Evolutionary conservation across 2,113 vertebrate species (phyloP).

Genomic region (Grammomys dolichurus): DNA sequence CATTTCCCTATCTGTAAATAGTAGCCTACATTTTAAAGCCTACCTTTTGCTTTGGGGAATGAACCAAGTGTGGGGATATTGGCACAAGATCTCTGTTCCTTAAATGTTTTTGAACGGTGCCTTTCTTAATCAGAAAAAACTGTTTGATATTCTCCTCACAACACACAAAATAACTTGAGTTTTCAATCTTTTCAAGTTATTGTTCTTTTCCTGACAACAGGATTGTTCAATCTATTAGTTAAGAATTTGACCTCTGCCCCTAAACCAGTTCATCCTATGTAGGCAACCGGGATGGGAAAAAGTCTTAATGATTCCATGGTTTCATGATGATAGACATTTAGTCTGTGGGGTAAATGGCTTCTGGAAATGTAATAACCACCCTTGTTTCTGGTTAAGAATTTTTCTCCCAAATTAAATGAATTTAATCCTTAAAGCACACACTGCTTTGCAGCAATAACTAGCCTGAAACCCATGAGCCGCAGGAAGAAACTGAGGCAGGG

Average conservation of each 20-base stretch:
- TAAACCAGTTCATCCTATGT: not conserved
- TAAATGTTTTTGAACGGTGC: not conserved
- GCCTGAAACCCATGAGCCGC: too few relatives aligned
- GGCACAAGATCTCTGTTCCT: not conserved
- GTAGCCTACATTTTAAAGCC: not conserved
- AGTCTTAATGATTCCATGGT: accelerated
- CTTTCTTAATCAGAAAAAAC: not conserved
- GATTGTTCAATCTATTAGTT: not conserved
- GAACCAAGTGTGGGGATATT: not conserved
- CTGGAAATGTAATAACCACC: not conserved
- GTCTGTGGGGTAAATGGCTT: not conserved
- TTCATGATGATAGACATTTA: not conserved
- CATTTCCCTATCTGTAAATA: not conserved
- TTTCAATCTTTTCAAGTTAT: not conserved
- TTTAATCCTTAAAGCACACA: not conserved
- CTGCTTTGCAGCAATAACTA: too few relatives aligned
- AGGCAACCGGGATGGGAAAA: not conserved
- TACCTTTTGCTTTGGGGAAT: not conserved
- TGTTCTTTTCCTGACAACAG: not conserved
- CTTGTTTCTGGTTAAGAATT: not conserved
- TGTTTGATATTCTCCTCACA: not conserved
- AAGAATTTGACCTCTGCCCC: not conserved
- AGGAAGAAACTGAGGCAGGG: not conserved
- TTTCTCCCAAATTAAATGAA: not conserved
- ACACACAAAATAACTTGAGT: not conserved